Evolutionary conservation across 2,797 vertebrate genomes (phyloP).

Genomic region (Eospalax fontanierii): DNA sequence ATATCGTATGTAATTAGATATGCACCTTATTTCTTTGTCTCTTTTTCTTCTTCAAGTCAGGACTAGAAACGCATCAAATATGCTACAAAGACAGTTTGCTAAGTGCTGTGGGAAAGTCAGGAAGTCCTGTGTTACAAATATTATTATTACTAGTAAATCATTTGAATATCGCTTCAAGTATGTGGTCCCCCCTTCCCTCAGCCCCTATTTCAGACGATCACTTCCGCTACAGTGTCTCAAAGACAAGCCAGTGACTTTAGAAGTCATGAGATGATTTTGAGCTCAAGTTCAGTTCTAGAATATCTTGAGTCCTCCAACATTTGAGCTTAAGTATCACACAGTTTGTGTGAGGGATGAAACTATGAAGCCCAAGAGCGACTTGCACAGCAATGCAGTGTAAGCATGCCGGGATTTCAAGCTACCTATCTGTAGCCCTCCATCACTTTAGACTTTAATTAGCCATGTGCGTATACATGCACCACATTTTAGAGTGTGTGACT

Average conservation of each 20-base stretch:
- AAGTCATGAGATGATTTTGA: background rate
- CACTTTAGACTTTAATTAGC: background rate
- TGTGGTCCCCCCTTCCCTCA: background rate
- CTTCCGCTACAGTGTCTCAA: background rate
- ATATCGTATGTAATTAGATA: background rate
- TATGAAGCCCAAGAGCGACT: background rate
- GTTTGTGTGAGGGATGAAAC: background rate
- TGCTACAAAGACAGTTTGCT: background rate
- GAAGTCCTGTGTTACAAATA: background rate
- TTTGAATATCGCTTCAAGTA: background rate
- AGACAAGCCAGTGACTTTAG: background rate
- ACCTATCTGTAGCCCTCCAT: background rate
- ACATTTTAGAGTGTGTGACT: background rate
- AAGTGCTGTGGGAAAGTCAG: background rate
- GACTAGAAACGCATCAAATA: background rate
- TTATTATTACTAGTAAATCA: background rate
- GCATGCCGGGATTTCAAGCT: background rate
- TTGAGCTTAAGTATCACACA: background rate
- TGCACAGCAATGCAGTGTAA: background rate
- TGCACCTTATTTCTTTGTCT: background rate
- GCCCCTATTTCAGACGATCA: background rate
- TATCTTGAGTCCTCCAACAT: background rate
- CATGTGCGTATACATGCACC: background rate
- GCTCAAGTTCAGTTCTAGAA: background rate
- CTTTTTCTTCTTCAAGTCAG: background rate